These are phyloP conservation scores for Otis tarda DNA, from an alignment of 2,113 vertebrate genomes.

Conservation along the genomic window DNA sequence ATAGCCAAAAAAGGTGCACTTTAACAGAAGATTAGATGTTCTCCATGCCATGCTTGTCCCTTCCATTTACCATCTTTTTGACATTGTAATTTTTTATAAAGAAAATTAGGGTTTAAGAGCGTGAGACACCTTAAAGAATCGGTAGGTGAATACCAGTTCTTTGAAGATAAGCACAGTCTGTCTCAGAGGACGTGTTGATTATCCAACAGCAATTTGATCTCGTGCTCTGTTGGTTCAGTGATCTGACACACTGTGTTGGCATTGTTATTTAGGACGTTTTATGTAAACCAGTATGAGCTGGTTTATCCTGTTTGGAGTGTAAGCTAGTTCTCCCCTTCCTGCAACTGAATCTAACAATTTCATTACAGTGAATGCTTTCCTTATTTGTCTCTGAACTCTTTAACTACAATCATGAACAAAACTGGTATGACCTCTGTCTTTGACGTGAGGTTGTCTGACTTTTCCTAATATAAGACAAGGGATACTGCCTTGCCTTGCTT, in stretches of 20 bases:
- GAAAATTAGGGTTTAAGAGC: not conserved
- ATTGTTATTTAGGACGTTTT: constrained; percentile 19
- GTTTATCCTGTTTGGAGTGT: constrained; percentile 49
- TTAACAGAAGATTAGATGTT: not conserved
- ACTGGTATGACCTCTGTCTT: not conserved
- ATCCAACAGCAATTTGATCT: constrained; percentile 33
- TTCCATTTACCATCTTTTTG: not conserved
- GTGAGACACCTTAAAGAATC: not conserved
- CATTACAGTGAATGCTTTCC: not conserved
- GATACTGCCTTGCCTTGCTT: not conserved
- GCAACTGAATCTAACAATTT: not conserved
- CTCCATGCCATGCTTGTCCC: not conserved
- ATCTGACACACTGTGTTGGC: not conserved
- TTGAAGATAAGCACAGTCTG: not conserved
- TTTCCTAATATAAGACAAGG: not conserved
- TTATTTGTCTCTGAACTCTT: not conserved
- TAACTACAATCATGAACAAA: not conserved
- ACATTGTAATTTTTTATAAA: not conserved
- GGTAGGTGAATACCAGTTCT: not conserved
- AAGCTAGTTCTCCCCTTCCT: not conserved
- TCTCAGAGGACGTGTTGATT: not conserved
- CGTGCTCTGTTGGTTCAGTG: not conserved
- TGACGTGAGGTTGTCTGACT: not conserved
- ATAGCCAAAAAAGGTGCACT: not conserved
- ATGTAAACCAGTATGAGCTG: constrained; percentile 31